Evolutionary conservation across 2,113 vertebrate genomes (phyloP), one percentile per base, ranked within the genome.

Genomic region (Sigmodon hispidus): DNA sequence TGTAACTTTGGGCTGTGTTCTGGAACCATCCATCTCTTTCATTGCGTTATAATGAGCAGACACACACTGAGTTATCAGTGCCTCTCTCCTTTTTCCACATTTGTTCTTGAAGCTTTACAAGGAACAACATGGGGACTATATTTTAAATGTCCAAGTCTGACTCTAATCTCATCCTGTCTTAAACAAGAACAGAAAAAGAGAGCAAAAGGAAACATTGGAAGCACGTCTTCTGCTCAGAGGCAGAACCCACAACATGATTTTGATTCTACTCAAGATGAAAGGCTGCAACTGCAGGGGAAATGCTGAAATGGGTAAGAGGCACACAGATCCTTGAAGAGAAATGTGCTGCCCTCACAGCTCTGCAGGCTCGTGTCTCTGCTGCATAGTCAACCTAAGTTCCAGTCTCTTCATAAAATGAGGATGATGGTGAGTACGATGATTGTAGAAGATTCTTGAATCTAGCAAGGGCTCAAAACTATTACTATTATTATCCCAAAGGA

Each of bases 51-150:
- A 89, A 88, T 59, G 89, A 73, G 72, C 36, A 95, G 73, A 85
- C 40, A 52, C 22, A 81, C n/a, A 55, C 63, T 85, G 94, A 94
- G 40, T 90, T 94, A 83, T 73, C 87, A 87, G 90, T 43, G 61
- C 59, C 86, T 69, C 84, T 36, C 86, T 95, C 96, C 95, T 21
- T 50, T 76, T 88, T 88, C 81, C 63, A 19, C 70, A 59, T 88
- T 95, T 93, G 76, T 45, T 92, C 65, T 81, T 81, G 94, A 95
- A 96, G 77, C 67, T 84, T 91, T 94, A 73, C 36, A 36, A 96
- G 77, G 76, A 52, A 83, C n/a, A 83, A n/a, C 89, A 94, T 9
- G 17, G 61, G 63, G 86, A 73, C 65, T 96, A 17, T 81, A 83
- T 89, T 63, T 84, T 92, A 94, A 52, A 45, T 77, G 92, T 83